phyloP scores from a whole-genome alignment of 2,888 invertebrate species.

The Hirtodrosophila duncani region DNA sequence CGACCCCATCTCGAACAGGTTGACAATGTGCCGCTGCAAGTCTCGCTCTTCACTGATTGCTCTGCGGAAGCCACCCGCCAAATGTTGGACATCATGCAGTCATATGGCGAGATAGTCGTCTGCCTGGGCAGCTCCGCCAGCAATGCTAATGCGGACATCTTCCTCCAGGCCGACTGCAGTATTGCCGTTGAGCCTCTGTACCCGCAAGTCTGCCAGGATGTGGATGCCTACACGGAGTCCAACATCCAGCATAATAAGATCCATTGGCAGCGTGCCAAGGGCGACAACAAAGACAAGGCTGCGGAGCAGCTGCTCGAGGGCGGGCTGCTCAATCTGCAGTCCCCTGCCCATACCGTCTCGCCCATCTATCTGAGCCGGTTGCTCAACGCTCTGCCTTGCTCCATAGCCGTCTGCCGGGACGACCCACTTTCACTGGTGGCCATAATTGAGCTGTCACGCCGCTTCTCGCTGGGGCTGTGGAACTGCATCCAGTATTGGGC shows the following conservation, averaged over 20 bases:
- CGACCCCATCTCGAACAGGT: conserved; percentile 96
- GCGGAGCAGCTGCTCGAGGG: conserved; percentile 62
- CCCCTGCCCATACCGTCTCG: conserved; percentile 78
- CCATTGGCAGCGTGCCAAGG: conserved; percentile 54
- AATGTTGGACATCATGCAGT: conserved; percentile 97
- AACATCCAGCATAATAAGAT: conserved; percentile 77
- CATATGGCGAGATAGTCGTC: conserved; percentile 96
- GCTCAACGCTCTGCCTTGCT: conserved; percentile 93
- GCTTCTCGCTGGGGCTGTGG: conserved; percentile 78
- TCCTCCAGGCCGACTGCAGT: conserved; percentile 94
- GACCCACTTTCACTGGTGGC: conserved; percentile 78
- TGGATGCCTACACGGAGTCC: conserved; percentile 76
- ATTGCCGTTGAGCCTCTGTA: conserved; percentile 95
- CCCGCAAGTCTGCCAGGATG: conserved; percentile 84
- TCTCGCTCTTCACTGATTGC: conserved; percentile 98
- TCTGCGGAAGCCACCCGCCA: conserved; percentile 92
- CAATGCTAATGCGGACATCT: conserved; percentile 92
- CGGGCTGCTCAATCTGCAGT: conserved; percentile 66
- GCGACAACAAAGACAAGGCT: conserved; percentile 25
- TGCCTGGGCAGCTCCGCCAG: conserved; percentile 94
- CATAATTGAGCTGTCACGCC: conserved; percentile 77
- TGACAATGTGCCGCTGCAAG: conserved; percentile 97
- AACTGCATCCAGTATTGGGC: conserved; percentile 79
- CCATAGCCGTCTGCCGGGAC: conserved; percentile 84
- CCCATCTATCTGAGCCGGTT: conserved; percentile 90